Conservation (phyloP, 2,797 vertebrate genomes). For the Intellagama lesueurii region DNA sequence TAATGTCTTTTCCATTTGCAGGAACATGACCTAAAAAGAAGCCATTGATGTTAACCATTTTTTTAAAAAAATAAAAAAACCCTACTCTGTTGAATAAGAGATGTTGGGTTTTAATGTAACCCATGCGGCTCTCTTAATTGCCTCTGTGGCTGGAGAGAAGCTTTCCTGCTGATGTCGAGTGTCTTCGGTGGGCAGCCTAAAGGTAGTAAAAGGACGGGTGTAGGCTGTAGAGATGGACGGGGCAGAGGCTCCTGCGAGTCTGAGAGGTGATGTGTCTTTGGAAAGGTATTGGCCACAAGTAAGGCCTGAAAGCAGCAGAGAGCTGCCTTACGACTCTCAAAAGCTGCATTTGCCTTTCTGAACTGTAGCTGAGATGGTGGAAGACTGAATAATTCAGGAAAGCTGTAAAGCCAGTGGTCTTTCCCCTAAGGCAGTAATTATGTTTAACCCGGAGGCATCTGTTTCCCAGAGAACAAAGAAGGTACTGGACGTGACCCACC, state of each 20-base stretch:
- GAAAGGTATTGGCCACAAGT: not conserved
- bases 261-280: not conserved
- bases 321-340: not conserved
- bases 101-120: not conserved
- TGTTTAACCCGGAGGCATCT: not conserved
- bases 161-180: not conserved
- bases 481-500: too few species aligned
- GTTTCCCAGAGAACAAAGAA: not conserved
- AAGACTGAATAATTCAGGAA: not conserved
- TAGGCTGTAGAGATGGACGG: not conserved
- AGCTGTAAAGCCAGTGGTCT: not conserved
- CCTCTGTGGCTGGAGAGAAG: not conserved
- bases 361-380: not conserved
- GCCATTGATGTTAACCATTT: not conserved
- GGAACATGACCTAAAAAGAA: not conserved
- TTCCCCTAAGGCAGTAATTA: not conserved
- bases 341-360: not conserved
- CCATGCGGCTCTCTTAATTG: conserved; percentile 1
- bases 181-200: not conserved
- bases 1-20: not conserved
- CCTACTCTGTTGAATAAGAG: not conserved
- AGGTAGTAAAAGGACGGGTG: not conserved
- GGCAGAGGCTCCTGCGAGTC: not conserved
- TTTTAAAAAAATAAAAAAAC: not conserved
- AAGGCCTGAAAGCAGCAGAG: not conserved